Base-by-base conservation (phyloP, 2,113 vertebrate genomes). In the Naja naja region DNA sequence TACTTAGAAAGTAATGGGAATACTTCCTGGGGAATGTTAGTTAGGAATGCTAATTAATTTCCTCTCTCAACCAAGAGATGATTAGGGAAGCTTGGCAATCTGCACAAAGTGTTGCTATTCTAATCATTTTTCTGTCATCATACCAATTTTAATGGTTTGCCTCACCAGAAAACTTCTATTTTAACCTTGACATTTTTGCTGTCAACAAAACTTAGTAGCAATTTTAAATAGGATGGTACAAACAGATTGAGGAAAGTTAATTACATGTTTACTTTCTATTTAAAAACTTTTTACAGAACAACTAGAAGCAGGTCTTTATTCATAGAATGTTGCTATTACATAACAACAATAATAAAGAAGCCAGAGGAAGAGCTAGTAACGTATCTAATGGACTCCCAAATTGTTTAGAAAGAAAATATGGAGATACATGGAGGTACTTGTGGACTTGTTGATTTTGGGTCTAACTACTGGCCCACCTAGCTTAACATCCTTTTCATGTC, bases 1-100 rank as follows among this genome's bases (percentile, higher is more conserved):
- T 81, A 45, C 34, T 47, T 89, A 22, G 69, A 45, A 92, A 92
- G 52, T 34, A 55, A 10, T 85, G 5, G 69, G 3, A 86, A 22
- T 20, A 49, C 58, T 49, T 52, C 54, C n/a, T 85, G 27, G 12
- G 11, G 81, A 86, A 64, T 39, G n/a, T 5, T 52, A 53, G 39
- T 54, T 22, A 52, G n/a, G 49, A 92, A 85, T 45, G 53, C 34
- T 85, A 53, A 47, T 88, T 86, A 88, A 92, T 53, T 93, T 90
- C 18, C 55, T n/a, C 30, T 23, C 54, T 56, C n/a, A 52, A 18
- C 12, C 69, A 47, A 47, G n/a, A 49, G 18, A 34, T 88, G 87
- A 53, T 88, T 16, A 49, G 30, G 25, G 27, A 52, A 87, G 47
- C 86, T 53, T 52, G 25, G 49, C 49, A 53, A 49, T 27, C 86